Conservation (phyloP, 1,140 invertebrate species). For the Drosophila nasuta region DNA sequence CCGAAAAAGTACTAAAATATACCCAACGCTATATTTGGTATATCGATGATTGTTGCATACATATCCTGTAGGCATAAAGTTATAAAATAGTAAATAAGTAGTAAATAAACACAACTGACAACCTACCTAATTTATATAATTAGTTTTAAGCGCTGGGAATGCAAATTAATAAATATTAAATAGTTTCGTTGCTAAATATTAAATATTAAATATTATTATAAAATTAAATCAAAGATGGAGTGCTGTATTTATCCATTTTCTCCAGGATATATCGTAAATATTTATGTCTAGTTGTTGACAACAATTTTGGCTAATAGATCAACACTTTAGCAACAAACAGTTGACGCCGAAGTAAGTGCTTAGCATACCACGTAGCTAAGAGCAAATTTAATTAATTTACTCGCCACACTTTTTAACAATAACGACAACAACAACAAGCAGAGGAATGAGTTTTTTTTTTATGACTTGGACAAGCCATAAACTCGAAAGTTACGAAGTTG, state of each 20-base stretch:
- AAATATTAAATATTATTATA: no score
- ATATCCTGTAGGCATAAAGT: no score
- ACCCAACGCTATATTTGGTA: no score
- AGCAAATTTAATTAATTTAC: conserved; percentile 75
- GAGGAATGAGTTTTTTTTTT: background rate
- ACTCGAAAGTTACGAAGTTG: conserved; percentile 61
- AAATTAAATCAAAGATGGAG: no score
- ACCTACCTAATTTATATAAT: no score
- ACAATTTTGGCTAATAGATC: conserved; percentile 24
- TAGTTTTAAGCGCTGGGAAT: no score
- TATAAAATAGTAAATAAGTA: no score
- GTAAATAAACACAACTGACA: no score
- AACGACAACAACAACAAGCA: background rate
- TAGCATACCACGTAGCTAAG: conserved; percentile 64
- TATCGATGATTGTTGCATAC: no score
- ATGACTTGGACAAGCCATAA: conserved; percentile 71
- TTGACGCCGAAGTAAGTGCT: conserved; percentile 32
- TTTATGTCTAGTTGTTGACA: conserved; percentile 10
- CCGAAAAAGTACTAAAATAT: no score
- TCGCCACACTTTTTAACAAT: conserved; percentile 6
- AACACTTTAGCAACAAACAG: conserved; percentile 16
- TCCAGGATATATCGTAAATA: conserved; percentile 10
- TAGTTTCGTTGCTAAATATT: no score
- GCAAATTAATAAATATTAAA: no score
- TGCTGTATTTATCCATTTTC: background rate